These are phyloP conservation scores for Capitella teleta DNA, from an alignment of 1,140 invertebrate genomes.

Conservation along the genomic window DNA sequence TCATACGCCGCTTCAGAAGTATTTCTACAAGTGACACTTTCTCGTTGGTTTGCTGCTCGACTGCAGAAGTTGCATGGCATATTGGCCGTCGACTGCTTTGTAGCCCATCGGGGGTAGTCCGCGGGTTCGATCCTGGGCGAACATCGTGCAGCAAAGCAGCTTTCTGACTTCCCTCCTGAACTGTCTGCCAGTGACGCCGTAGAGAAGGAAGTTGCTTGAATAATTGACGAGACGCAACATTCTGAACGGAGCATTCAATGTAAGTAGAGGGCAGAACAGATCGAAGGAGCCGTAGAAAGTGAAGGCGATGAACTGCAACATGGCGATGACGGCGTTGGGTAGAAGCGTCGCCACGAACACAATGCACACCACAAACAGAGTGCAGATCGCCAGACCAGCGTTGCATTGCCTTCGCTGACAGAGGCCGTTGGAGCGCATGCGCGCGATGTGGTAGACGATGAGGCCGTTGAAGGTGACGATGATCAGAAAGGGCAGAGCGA, in stretches of 20 bases:
- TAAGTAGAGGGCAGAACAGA: not conserved
- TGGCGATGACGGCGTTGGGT: not conserved
- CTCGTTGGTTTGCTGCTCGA: too few relatives aligned
- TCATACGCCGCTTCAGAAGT: too few relatives aligned
- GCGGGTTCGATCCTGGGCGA: too few relatives aligned
- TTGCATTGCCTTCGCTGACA: not conserved
- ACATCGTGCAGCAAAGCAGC: not conserved
- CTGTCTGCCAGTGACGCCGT: not conserved
- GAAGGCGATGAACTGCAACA: not conserved
- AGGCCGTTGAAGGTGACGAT: not conserved
- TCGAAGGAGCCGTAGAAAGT: not conserved
- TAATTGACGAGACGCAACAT: not conserved
- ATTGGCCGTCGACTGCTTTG: too few relatives aligned
- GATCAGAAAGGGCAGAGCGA: not conserved
- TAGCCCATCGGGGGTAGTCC: too few relatives aligned
- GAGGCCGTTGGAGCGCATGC: not conserved
- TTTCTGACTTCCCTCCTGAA: not conserved
- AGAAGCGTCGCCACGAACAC: conserved; percentile 1
- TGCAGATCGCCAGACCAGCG: not conserved
- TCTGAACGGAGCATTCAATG: not conserved
- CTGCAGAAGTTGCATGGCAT: too few relatives aligned
- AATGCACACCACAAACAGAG: not conserved
- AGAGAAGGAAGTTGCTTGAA: not conserved
- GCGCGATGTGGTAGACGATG: conserved; percentile 1
- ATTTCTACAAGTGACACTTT: too few relatives aligned